Base-by-base conservation (phyloP, 2,888 invertebrate genomes). In the Agrotis puta region DNA sequence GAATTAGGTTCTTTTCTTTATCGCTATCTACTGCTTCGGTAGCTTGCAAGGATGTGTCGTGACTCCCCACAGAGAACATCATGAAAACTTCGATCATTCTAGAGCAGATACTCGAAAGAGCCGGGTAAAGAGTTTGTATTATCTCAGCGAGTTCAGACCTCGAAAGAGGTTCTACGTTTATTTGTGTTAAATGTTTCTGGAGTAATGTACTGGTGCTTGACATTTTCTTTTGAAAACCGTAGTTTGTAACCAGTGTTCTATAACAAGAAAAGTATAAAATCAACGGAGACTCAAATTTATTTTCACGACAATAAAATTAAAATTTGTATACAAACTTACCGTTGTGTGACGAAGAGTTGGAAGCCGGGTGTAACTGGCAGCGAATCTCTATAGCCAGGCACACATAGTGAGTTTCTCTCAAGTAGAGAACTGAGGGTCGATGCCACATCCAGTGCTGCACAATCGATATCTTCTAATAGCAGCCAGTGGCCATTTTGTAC, bases 391-490 rank as follows among this genome's bases (percentile, higher is more conserved):
- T 98, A 99, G 0, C 99, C 99, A 5, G 99, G 99, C 6, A 99
- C 98, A 68, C 98, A 97, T 2, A 99, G 96, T 24, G 97, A 97
- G 73, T 97, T 97, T 67, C 98, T 98, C 93, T 99, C 99, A 51
- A 99, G 93, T 5, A 99, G 96, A 58, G 98, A 98, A 80, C 98
- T 97, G 16, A 99, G 92, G 18, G 99, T 97, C 0, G 99, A 98
- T 0, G 98, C 97, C 0, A 99, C 98, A 92, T 99, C 99, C 88
- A 98, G 97, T 2, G 99, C 98, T 2, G 99, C 99, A 75, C 98
- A 97, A 91, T 99, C 99, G 61, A 99, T 97, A 91, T 99, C 99
- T 96, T 99, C 99, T 75, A 99, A 94, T 3, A 99, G 95, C 39
- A 99, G 93, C 99, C 99, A 99, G 88, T 98, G 97, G 0, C 99